Conservation (phyloP, 2,888 invertebrate genomes). For the Drosophila longiperda region DNA sequence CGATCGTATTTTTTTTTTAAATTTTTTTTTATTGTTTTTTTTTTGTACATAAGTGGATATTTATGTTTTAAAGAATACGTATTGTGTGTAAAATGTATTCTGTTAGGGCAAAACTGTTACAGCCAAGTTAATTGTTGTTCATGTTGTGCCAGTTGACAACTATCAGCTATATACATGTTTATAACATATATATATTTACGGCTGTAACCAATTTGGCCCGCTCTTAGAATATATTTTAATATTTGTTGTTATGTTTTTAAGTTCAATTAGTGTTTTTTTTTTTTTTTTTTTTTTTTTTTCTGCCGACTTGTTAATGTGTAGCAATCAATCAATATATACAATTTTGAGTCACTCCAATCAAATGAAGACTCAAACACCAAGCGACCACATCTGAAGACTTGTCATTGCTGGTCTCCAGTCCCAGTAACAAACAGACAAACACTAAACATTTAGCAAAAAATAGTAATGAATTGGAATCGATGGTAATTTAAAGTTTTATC, state of each 20-base stretch:
- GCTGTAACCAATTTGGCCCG: slow-evolving; percentile 12
- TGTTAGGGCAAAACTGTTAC: slow-evolving; percentile 33
- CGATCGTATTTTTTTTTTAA: neutral
- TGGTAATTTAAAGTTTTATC: slow-evolving; percentile 31
- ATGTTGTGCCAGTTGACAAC: neutral
- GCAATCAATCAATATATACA: slow-evolving; percentile 18
- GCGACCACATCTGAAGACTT: slow-evolving; percentile 25
- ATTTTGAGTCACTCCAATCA: slow-evolving; percentile 21
- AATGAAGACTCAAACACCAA: slow-evolving; percentile 5
- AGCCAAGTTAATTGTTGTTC: slow-evolving; percentile 21
- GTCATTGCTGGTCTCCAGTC: slow-evolving; percentile 34
- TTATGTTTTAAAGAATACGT: slow-evolving; percentile 25
- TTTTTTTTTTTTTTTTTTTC: slow-evolving; percentile 46
- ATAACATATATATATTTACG: neutral
- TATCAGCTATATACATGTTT: neutral
- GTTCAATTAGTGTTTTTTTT: slow-evolving; percentile 60
- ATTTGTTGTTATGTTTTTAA: slow-evolving; percentile 77
- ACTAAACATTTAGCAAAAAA: slow-evolving; percentile 33
- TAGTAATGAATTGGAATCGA: slow-evolving; percentile 34
- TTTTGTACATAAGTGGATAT: slow-evolving; percentile 53
- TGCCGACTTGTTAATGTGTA: slow-evolving; percentile 20
- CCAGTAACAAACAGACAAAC: slow-evolving; percentile 25
- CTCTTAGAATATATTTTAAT: slow-evolving; percentile 30
- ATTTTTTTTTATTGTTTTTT: neutral
- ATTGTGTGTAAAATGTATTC: slow-evolving; percentile 12